Base-by-base conservation (phyloP, 23 tunicate genomes). In the Botrylloides violaceus region DNA sequence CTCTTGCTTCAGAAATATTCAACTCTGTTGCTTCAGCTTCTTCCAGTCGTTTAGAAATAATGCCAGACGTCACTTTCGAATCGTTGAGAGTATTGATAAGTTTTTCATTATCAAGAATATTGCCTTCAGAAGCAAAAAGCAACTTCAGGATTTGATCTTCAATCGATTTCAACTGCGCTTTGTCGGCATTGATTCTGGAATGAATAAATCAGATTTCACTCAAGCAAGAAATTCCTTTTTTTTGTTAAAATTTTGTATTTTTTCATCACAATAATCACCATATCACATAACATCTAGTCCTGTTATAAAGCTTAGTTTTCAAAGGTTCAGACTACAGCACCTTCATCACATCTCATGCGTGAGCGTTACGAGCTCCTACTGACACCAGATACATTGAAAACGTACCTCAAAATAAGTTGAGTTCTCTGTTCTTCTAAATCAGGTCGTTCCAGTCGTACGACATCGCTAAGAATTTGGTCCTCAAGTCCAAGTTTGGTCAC, bases 401-500 rank as follows among this genome's bases (percentile, higher is more conserved):
- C 37, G 49, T 36, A 87, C 95, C 86, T 82, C 22, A 93, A 19
- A 28, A 85, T 85, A 15, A 93, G 84, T 34, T 80, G 82, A 22
- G 66, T 85, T 64, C 94, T 81, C 47, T 85, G 84, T 81, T 85
- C 91, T 58, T 93, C 98, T 7, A 93, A 71, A 60, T 93, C 94
- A 6, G 98, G 98, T 73, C 94, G 35, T 53, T 92, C 98, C 72
- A 84, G 49, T 56, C 98, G 32, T 21, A 92, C 98, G 37, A 92
- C 92, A 49, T 84, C 92, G 49, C 84, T 80, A 0, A 92, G 72
- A 58, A 92, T 72, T 49, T 92, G 98, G 64, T 93, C 98, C 62
- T 85, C 94, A 61, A 93, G 49, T 30, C 98, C 98, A 48, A 78
- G 79, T 86, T 58, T 81, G 3, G 98, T 85, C 38, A 93, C 98